Percentiles rank a stretch among this genome's conserved stretches.
Conservation (phyloP, 2,797 vertebrate genomes). For the Triplophysa yarkandensis region DNA sequence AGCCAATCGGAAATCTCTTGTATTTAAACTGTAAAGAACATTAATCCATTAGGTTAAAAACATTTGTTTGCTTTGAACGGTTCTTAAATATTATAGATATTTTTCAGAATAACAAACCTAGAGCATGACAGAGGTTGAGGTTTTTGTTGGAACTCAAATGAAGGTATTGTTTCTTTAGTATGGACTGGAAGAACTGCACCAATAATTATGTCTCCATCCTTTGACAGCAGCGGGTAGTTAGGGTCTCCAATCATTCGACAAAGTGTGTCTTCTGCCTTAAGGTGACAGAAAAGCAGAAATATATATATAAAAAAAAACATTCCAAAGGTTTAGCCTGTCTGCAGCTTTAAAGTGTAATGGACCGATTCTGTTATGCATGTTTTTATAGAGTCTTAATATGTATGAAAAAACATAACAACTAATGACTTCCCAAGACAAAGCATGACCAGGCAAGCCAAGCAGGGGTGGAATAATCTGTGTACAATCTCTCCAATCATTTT, state of each 20-base stretch:
- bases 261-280: conserved; percentile 46
- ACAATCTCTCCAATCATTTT: neutral
- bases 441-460: neutral
- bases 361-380: neutral
- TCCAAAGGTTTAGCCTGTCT: neutral
- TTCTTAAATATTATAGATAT: neutral
- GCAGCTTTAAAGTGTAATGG: neutral
- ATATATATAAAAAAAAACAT: conserved; percentile 49
- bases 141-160: conserved; percentile 65
- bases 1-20: conserved; percentile 75
- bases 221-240: conserved; percentile 38
- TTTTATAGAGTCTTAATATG: conserved; percentile 30
- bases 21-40: conserved; percentile 64
- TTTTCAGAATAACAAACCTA: conserved; percentile 62
- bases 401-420: neutral
- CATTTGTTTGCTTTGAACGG: neutral
- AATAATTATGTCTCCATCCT: conserved; percentile 44
- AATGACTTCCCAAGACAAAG: neutral
- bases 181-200: conserved; percentile 50
- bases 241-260: conserved; percentile 62
- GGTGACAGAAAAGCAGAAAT: conserved; percentile 38
- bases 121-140: conserved; percentile 67
- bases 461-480: neutral
- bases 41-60: neutral
- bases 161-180: conserved; percentile 61